Conservation (phyloP, 2,797 vertebrate species). For the Glossophaga mutica region DNA sequence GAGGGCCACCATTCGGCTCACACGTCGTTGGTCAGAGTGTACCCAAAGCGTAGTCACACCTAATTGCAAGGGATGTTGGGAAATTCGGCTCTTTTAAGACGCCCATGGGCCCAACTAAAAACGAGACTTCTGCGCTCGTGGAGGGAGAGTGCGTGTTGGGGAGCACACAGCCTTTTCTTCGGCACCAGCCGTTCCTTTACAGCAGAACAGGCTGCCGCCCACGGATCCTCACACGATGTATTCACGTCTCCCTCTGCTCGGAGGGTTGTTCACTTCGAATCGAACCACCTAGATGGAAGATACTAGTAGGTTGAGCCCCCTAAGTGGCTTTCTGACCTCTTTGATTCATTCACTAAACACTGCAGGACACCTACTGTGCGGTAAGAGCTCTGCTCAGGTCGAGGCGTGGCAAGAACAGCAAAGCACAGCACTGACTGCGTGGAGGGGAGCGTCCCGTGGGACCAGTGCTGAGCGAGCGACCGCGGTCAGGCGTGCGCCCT, state of each 20-base stretch:
- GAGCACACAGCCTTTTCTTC: not conserved
- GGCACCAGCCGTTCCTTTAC: not conserved
- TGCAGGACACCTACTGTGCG: not conserved
- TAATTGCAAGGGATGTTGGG: not conserved
- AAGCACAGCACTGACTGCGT: not conserved
- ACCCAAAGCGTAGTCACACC: not conserved
- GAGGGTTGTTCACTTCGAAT: not conserved
- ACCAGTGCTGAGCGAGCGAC: accelerated
- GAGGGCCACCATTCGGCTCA: not conserved
- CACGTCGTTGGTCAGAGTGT: not conserved
- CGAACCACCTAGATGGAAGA: not conserved
- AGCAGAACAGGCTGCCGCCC: not conserved
- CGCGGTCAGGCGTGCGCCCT: accelerated
- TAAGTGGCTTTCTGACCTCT: not conserved
- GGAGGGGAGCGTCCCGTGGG: not conserved
- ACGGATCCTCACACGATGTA: too few species aligned
- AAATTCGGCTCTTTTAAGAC: not conserved
- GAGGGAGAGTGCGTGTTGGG: not conserved
- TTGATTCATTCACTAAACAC: not conserved
- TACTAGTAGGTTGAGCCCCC: not conserved
- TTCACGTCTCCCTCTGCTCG: not conserved
- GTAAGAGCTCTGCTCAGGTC: not conserved
- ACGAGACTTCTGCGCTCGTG: not conserved
- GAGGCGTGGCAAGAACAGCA: not conserved
- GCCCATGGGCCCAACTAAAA: not conserved